Percentiles rank a stretch among this genome's conserved stretches.
phyloP scores from a whole-genome alignment of 2,797 vertebrate species.

The Micrastur ruficollis region DNA sequence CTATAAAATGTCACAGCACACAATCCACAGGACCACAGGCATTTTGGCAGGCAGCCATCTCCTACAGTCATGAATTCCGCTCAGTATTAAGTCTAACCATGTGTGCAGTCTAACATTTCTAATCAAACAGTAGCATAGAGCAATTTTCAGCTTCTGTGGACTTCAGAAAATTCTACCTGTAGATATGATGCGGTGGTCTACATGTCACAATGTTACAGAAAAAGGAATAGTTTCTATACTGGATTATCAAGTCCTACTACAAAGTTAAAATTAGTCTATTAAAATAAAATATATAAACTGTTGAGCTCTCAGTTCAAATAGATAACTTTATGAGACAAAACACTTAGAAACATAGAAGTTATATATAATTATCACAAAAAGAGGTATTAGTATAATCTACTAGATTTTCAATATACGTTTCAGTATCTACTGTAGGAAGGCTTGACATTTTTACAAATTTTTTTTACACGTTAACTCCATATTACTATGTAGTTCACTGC shows the following conservation, averaged over 20 bases:
- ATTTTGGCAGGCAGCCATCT: constrained; percentile 28
- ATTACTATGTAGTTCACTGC: background rate
- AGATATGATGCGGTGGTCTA: background rate
- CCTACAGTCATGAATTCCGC: background rate
- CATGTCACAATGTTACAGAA: fast-evolving
- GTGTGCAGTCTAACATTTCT: background rate
- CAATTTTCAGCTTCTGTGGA: background rate
- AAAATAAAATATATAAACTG: background rate
- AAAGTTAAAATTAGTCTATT: background rate
- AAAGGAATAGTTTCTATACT: background rate
- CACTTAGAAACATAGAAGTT: background rate
- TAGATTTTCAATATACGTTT: background rate
- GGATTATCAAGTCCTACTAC: background rate
- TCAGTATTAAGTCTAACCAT: background rate
- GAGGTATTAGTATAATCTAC: background rate
- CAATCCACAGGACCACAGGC: constrained; percentile 24
- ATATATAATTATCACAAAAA: background rate
- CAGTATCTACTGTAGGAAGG: background rate
- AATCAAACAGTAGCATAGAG: background rate
- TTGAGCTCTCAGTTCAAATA: background rate
- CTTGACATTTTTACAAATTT: background rate
- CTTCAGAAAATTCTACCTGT: background rate
- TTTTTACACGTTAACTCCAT: background rate
- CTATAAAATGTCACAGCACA: background rate
- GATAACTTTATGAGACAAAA: background rate